Percentiles rank a stretch among this genome's conserved stretches.
Evolutionary conservation across 1,140 invertebrate genomes (phyloP).

Genomic region (Lamellibrachia luymesi): DNA sequence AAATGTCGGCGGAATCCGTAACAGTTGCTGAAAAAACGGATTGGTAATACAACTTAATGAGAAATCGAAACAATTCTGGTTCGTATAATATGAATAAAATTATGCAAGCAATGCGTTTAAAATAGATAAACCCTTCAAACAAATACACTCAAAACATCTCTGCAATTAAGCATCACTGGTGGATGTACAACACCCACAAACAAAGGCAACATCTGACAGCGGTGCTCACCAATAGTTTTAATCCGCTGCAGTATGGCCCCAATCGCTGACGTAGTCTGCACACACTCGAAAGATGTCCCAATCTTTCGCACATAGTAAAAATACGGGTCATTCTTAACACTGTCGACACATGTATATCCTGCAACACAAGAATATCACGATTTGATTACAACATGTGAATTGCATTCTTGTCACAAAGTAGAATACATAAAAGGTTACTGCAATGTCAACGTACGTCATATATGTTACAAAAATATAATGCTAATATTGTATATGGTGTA

Average conservation of each 20-base stretch:
- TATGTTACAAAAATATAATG: background rate
- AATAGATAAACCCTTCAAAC: background rate
- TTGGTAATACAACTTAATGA: background rate
- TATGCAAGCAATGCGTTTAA: background rate
- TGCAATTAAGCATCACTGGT: background rate
- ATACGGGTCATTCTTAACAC: background rate
- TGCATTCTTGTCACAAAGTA: background rate
- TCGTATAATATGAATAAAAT: background rate
- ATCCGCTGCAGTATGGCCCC: background rate
- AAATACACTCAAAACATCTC: background rate
- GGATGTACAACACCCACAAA: background rate
- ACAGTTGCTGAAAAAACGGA: background rate
- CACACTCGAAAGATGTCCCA: background rate
- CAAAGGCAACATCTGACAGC: background rate
- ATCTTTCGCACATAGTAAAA: background rate
- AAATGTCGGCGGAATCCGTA: background rate
- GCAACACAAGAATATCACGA: background rate
- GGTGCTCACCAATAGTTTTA: background rate
- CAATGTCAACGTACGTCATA: background rate
- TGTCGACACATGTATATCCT: background rate
- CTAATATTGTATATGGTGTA: background rate
- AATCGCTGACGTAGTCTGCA: background rate
- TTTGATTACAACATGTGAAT: background rate
- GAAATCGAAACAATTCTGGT: background rate
- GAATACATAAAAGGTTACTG: background rate